These are phyloP conservation scores for Phocoena sinus DNA, from an alignment of 2,113 vertebrate species.

Conservation along the genomic window DNA sequence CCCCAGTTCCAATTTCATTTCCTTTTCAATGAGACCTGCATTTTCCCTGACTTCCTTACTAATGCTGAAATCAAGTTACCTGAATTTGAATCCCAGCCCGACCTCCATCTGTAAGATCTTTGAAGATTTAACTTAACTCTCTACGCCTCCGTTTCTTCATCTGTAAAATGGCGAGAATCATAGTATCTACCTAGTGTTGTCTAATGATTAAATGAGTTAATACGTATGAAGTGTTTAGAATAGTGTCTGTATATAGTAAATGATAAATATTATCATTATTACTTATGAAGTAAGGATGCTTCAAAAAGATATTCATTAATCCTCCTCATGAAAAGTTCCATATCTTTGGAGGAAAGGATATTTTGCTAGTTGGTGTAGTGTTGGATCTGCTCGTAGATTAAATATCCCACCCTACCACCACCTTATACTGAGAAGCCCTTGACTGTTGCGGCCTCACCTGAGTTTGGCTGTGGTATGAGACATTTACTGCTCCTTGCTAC, in stretches of 20 bases:
- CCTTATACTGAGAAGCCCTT: background rate
- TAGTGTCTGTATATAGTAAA: no score
- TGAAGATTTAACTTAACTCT: background rate
- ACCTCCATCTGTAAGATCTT: background rate
- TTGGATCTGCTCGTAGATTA: background rate
- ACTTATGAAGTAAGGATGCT: background rate
- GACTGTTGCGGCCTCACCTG: no score
- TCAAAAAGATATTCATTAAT: background rate
- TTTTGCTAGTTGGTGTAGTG: background rate
- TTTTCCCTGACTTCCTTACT: background rate
- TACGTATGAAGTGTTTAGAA: background rate
- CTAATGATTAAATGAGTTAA: background rate
- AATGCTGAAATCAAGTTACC: background rate
- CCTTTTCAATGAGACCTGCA: background rate
- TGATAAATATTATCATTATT: no score
- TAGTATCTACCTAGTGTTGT: background rate
- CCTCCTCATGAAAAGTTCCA: background rate
- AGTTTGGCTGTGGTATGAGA: background rate
- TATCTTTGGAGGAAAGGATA: background rate
- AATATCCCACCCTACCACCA: no score
- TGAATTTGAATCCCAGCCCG: background rate
- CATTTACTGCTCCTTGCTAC: background rate
- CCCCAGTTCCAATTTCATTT: background rate
- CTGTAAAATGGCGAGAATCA: background rate
- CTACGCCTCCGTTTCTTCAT: background rate